Conservation (phyloP, 2,888 invertebrate genomes). For the Phaedon cochleariae region DNA sequence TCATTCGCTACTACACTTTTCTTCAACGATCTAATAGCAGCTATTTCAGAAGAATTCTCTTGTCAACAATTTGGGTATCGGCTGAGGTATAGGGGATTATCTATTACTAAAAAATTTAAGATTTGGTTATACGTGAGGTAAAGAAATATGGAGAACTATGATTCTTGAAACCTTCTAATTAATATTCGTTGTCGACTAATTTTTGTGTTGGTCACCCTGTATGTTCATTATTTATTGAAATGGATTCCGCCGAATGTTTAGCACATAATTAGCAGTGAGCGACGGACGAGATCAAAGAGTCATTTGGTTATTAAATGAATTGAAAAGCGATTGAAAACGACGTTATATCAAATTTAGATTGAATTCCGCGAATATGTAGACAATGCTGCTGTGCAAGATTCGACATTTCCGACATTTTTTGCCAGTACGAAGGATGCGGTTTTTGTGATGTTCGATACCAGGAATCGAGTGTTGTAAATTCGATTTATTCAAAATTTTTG, state of each 20-base stretch:
- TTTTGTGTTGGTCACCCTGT: background rate
- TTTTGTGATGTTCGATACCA: constrained; percentile 15
- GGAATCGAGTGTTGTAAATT: constrained; percentile 10
- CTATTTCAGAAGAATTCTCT: too few species aligned
- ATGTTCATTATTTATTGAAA: background rate
- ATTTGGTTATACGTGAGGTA: too few species aligned
- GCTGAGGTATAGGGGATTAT: too few species aligned
- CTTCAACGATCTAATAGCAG: too few species aligned
- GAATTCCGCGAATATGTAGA: constrained; percentile 25
- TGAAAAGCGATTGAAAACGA: constrained; percentile 5
- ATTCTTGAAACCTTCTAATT: too few species aligned
- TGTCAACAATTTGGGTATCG: too few species aligned
- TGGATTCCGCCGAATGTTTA: background rate
- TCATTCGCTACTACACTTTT: too few species aligned
- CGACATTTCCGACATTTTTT: constrained; percentile 10
- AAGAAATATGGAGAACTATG: too few species aligned
- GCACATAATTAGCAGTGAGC: constrained; percentile 14
- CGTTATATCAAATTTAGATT: constrained; percentile 1
- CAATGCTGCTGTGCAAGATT: constrained; percentile 8
- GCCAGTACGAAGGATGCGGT: constrained; percentile 4
- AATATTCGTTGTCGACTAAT: too few species aligned
- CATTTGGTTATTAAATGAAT: constrained; percentile 13
- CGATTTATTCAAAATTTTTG: constrained; percentile 11
- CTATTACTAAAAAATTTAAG: too few species aligned
- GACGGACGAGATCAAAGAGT: constrained; percentile 18